Evolutionary conservation across 1,140 invertebrate species (phyloP), one percentile per base, ranked within the genome.

Genomic region (Pentalonia nigronervosa): DNA sequence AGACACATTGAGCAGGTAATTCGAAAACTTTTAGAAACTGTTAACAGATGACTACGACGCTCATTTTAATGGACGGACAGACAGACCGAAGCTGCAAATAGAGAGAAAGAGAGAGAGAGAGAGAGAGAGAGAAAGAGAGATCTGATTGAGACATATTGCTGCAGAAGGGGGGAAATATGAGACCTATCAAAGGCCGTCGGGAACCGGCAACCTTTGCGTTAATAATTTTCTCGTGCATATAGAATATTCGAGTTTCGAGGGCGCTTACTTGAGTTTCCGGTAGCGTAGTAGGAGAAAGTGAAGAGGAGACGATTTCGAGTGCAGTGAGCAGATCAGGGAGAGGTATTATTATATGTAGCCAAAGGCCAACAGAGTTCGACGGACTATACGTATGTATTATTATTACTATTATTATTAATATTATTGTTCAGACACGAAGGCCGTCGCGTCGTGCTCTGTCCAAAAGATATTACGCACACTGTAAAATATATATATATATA

Each of bases 151-250:
- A 17, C 0, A 76, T 14, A 76, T 76, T 76, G 30, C 30, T n/a
- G 17, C 14, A 67, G 60, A 67, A 56, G 30, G n/a, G 60, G 60
- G 60, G 60, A n/a, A 76, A 76, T 3, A 76, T 17, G n/a, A 76
- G n/a, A 76, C 30, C 60, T 76, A 30, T 76, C 60, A 76, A 76
- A 76, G n/a, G 6, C 60, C 14, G 60, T n/a, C n/a, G 60, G 30
- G 14, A 76, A n/a, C n/a, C 30, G 60, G 60, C n/a, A 76, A 76
- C 60, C 60, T 76, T 76, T n/a, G 60, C 60, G 30, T n/a, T 76
- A n/a, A 76, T 76, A 76, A 76, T 76, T 76, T 76, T n/a, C 30
- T 76, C 60, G 30, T 76, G 60, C 60, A 76, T 60, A 60, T n/a
- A 60, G 17, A 30, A 76, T 76, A 34, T 76, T 76, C 60, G 60